These are phyloP conservation scores for Luehdorfia chinensis DNA, from an alignment of 1,140 invertebrate species.

Conservation along the genomic window DNA sequence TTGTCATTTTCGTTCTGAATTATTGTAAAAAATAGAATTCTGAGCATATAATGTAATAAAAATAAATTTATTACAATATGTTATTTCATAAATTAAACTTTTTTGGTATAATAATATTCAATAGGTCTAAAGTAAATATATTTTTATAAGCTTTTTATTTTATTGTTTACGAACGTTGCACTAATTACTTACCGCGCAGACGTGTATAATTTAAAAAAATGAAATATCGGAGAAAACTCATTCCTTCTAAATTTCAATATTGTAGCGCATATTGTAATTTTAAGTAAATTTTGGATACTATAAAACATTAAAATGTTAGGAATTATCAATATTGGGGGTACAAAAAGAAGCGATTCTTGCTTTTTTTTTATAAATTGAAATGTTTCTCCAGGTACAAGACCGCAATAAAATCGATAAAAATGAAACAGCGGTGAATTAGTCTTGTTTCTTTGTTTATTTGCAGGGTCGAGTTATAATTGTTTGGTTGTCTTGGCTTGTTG, in stretches of 20 bases:
- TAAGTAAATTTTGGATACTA: conserved; percentile 22
- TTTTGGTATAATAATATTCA: no score
- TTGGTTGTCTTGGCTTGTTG: conserved; percentile 76
- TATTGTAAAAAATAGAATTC: no score
- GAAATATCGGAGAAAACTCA: conserved; percentile 2
- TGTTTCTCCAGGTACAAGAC: conserved; percentile 67
- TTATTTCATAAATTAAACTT: no score
- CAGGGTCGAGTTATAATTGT: conserved; percentile 75
- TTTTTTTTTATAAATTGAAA: conserved; percentile 64
- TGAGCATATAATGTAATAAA: no score
- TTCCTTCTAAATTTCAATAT: conserved; percentile 8
- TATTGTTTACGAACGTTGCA: not conserved
- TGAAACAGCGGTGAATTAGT: conserved; percentile 10
- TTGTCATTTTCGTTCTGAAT: no score
- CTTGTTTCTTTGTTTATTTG: conserved; percentile 37
- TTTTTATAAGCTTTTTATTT: no score
- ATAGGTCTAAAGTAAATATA: no score
- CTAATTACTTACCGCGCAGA: conserved; percentile 15
- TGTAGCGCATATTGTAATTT: conserved; percentile 37
- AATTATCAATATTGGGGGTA: conserved; percentile 41
- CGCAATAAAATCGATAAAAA: conserved; percentile 39
- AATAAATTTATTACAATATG: no score
- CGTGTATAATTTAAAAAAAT: conserved; percentile 26
- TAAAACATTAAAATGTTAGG: conserved; percentile 58
- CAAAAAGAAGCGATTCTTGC: conserved; percentile 59